Percentiles rank a stretch among this genome's conserved stretches.
phyloP scores from a whole-genome alignment of 2,113 vertebrate species.

The Gnathonemus longibarbis region DNA sequence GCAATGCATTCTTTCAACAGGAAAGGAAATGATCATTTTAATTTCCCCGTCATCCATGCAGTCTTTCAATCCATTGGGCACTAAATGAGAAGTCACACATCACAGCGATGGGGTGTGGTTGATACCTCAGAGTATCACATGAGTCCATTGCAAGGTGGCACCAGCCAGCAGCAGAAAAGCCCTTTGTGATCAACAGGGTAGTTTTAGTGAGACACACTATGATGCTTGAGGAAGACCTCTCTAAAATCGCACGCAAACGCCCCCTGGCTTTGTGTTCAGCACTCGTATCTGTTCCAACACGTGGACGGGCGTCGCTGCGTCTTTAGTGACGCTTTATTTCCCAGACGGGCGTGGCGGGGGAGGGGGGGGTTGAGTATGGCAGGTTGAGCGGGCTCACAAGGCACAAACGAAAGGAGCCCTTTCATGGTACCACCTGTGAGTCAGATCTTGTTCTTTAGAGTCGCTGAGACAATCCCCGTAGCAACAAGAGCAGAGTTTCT shows the following conservation, averaged over 20 bases:
- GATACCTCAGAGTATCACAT: background rate
- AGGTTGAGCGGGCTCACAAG: background rate
- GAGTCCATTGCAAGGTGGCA: background rate
- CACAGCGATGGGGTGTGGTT: too few species aligned
- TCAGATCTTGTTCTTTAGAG: background rate
- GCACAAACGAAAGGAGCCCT: background rate
- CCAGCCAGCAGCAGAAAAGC: background rate
- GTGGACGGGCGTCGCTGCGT: background rate
- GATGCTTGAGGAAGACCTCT: background rate
- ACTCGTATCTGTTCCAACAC: background rate
- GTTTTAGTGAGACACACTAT: background rate
- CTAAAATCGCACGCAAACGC: background rate
- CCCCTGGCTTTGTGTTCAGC: background rate
- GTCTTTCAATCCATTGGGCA: background rate
- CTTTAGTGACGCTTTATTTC: background rate
- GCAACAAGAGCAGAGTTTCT: constrained; percentile 6
- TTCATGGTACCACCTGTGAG: background rate
- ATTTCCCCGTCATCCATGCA: background rate
- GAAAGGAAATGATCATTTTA: background rate
- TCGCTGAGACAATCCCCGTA: background rate
- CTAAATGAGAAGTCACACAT: background rate
- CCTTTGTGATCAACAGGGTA: background rate
- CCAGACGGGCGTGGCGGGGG: background rate
- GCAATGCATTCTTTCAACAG: background rate
- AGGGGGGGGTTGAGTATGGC: background rate